These are phyloP conservation scores for Megaleporinus macrocephalus DNA, from an alignment of 2,113 vertebrate genomes.

Conservation along the genomic window DNA sequence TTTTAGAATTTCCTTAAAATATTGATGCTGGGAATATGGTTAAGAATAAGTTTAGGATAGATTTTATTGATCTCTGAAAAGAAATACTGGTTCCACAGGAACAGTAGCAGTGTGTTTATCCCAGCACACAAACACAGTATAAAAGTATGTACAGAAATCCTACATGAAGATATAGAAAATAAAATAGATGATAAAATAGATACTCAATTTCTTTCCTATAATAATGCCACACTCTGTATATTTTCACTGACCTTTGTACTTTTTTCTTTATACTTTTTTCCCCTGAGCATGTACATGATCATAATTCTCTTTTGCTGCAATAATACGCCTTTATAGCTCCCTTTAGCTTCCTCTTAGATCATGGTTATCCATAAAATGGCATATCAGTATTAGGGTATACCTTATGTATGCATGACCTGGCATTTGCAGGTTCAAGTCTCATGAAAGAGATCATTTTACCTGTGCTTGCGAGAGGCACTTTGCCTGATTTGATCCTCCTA, in stretches of 20 bases:
- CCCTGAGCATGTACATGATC: not conserved
- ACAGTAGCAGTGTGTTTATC: not conserved
- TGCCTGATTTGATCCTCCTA: conserved; percentile 26
- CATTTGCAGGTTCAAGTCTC: not conserved
- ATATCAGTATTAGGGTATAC: not conserved
- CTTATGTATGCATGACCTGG: conserved; percentile 3
- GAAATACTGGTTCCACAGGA: not conserved
- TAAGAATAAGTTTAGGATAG: not conserved
- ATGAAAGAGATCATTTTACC: not conserved
- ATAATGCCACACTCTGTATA: not conserved
- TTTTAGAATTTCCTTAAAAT: not conserved
- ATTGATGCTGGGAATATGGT: not conserved
- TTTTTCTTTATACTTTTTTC: too few species aligned
- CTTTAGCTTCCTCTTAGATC: conserved; percentile 13
- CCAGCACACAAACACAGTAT: not conserved
- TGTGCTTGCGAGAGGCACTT: conserved; percentile 37
- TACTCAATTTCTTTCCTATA: not conserved
- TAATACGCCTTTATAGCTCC: not conserved
- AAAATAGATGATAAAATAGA: too few species aligned
- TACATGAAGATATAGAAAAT: too few species aligned
- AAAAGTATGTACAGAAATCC: not conserved
- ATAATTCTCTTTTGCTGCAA: conserved; percentile 2
- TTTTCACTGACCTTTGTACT: not conserved
- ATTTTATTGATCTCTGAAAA: not conserved
- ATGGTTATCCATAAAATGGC: not conserved